These are phyloP conservation scores for Triplophysa bombifrons DNA, from an alignment of 2,797 vertebrate species.

Conservation along the genomic window DNA sequence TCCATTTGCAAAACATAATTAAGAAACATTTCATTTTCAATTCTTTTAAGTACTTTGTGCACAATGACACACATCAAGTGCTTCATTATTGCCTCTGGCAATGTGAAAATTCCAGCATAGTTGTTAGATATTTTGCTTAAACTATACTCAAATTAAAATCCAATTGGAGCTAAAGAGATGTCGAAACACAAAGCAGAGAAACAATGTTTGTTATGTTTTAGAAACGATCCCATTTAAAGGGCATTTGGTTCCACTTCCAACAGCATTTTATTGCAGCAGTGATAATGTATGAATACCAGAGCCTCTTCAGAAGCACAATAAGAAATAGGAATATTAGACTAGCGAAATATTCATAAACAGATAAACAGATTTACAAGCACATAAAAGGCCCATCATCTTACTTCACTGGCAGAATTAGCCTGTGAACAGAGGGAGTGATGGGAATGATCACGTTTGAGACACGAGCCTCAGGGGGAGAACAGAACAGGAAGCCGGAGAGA, in stretches of 20 bases:
- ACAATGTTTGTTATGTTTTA: slow-evolving; percentile 54
- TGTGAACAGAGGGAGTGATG: slow-evolving; percentile 36
- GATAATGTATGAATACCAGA: slow-evolving; percentile 53
- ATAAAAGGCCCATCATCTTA: slow-evolving; percentile 43
- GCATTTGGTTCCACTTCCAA: slow-evolving; percentile 67
- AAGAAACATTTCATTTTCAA: not conserved
- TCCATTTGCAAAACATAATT: not conserved
- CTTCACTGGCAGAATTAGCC: slow-evolving; percentile 46
- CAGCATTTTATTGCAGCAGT: slow-evolving; percentile 61
- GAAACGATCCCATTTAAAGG: slow-evolving; percentile 71
- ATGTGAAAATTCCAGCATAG: not conserved
- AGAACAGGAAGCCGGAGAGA: not conserved
- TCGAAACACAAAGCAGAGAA: slow-evolving; percentile 17
- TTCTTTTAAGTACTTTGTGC: not conserved
- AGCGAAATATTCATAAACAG: slow-evolving; percentile 48
- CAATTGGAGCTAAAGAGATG: slow-evolving; percentile 54
- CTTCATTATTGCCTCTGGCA: not conserved
- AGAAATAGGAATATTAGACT: slow-evolving; percentile 27
- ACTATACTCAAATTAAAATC: slow-evolving; percentile 63
- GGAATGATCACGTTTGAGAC: slow-evolving; percentile 52
- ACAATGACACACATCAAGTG: not conserved
- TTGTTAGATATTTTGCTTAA: slow-evolving; percentile 21
- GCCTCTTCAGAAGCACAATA: slow-evolving; percentile 44
- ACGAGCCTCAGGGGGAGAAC: slow-evolving; percentile 32
- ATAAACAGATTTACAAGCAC: slow-evolving; percentile 11